phyloP scores from a whole-genome alignment of 1,140 invertebrate genomes.

The Cryptotermes secundus region DNA sequence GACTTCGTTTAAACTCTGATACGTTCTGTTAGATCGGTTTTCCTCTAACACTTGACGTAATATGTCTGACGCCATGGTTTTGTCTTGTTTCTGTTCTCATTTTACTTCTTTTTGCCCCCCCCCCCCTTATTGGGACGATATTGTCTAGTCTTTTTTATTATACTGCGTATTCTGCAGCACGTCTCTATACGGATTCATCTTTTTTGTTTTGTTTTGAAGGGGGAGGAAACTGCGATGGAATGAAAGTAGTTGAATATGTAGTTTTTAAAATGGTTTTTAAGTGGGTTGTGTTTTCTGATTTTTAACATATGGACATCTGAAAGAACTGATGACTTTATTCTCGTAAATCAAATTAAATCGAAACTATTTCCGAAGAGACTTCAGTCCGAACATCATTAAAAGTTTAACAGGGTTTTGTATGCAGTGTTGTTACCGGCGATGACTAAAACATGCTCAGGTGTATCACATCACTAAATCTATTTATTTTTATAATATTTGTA shows the following conservation, averaged over 20 bases:
- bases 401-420: no score
- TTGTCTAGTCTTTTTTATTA: not conserved
- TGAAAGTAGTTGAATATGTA: not conserved
- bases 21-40: no score
- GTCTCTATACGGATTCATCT: not conserved
- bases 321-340: not conserved
- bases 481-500: no score
- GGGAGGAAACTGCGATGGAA: not conserved
- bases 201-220: not conserved
- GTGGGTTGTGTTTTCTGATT: not conserved
- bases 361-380: no score
- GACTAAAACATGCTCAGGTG: no score
- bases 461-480: no score
- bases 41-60: no score
- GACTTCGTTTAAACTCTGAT: no score
- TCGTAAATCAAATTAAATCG: not conserved
- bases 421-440: no score
- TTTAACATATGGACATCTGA: not conserved
- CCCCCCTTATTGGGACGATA: not conserved
- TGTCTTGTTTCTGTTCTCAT: conserved; percentile 16
- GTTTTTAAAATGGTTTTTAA: not conserved
- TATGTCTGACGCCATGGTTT: conserved; percentile 1
- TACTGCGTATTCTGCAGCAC: not conserved
- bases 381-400: no score
- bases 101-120: not conserved